Conservation (phyloP, 1,140 invertebrate species). For the Archegozetes longisetosus region DNA sequence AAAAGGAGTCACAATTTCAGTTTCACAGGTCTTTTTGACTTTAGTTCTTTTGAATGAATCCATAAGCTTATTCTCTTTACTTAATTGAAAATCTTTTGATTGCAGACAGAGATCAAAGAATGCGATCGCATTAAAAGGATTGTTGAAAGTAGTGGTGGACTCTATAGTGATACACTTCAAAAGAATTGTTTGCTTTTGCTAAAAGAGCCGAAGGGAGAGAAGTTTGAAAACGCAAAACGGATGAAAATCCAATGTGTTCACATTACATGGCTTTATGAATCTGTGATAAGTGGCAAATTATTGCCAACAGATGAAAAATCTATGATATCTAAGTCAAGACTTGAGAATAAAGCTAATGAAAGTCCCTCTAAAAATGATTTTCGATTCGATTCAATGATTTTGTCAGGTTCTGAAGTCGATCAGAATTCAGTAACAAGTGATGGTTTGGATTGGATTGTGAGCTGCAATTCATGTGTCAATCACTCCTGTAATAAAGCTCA, state of each 20-base stretch:
- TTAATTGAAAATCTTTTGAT: not conserved
- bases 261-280: conserved; percentile 9
- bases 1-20: conserved; percentile 1
- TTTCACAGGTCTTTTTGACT: conserved; percentile 9
- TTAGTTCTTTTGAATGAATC: too few species aligned
- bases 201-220: conserved; percentile 4
- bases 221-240: not conserved
- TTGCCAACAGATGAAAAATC: not conserved
- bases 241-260: not conserved
- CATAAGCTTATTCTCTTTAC: not conserved
- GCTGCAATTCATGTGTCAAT: too few species aligned
- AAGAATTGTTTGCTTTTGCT: not conserved
- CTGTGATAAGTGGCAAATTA: not conserved
- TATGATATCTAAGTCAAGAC: not conserved
- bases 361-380: too few species aligned
- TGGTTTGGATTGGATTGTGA: too few species aligned
- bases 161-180: not conserved
- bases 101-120: not conserved
- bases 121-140: not conserved
- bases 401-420: too few species aligned
- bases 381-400: too few species aligned
- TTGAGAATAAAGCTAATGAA: too few species aligned
- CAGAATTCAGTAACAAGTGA: too few species aligned
- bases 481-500: too few species aligned
- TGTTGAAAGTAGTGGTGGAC: not conserved